Conservation (phyloP, 1,140 invertebrate species). For the Neodiprion fabricii region DNA sequence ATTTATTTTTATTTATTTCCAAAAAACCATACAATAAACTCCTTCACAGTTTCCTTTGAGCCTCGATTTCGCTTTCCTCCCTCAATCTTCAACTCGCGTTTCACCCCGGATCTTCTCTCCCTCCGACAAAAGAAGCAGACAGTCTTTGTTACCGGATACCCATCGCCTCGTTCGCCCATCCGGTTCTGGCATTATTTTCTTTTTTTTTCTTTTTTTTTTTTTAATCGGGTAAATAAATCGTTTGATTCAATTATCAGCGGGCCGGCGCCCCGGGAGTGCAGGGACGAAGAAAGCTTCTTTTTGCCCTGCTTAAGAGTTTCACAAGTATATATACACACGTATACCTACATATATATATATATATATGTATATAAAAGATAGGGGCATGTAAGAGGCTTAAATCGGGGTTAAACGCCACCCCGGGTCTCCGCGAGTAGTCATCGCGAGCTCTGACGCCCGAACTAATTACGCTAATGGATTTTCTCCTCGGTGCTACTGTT, state of each 20-base stretch:
- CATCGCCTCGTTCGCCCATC: slow-evolving; percentile 33
- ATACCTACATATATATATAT: too few relatives aligned
- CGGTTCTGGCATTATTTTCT: slow-evolving; percentile 41
- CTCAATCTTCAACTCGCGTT: background rate
- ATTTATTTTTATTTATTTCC: background rate
- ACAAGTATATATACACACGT: slow-evolving; percentile 28
- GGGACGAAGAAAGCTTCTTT: slow-evolving; percentile 52
- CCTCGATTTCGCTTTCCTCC: background rate
- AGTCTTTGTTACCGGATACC: slow-evolving; percentile 54
- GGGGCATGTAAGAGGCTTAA: slow-evolving; percentile 56
- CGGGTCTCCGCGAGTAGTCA: background rate
- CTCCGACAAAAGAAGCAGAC: background rate
- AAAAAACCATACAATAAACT: background rate
- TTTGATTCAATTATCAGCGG: slow-evolving; percentile 62
- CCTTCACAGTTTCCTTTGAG: background rate
- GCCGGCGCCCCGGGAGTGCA: slow-evolving; percentile 31
- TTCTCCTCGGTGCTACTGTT: background rate
- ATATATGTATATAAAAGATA: too few relatives aligned
- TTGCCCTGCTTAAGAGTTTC: slow-evolving; percentile 59
- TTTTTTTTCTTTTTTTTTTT: slow-evolving; percentile 33
- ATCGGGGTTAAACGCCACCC: slow-evolving; percentile 12
- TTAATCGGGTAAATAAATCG: slow-evolving; percentile 62
- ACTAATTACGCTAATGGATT: slow-evolving; percentile 1
- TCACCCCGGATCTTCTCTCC: background rate
- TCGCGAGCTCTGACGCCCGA: background rate